Evolutionary conservation across 35 echinoderm and acorn worm species (phyloP), one percentile per base, ranked within the genome.

Genomic region (Ophioderma brevispina): DNA sequence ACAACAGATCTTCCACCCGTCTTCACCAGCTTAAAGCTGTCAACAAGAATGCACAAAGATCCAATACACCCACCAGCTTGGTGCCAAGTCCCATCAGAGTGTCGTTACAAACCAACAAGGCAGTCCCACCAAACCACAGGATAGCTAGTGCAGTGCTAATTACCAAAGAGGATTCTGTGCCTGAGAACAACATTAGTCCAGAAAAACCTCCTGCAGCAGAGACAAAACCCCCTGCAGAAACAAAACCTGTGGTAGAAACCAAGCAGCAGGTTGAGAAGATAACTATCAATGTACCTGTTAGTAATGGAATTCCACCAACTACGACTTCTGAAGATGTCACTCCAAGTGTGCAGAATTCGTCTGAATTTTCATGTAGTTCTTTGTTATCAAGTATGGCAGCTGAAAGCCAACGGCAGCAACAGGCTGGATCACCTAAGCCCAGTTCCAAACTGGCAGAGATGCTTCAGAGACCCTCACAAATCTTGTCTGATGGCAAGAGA

Each of bases 341-440:
- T 36, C 1, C 49, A 52, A 55, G 31, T 32, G 52, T 84, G 36
- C 36, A 76, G n/a, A 70, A 25, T 70, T 32, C 38, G 4, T 11
- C 88, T 17, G 75, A 90, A 33, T 94, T 86, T 81, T 81, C 92
- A 19, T 98, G 92, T 36, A 98, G 96, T 88, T 78, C 87, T 8
- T 75, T 98, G 11, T 78, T 98, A 37, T 94, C 96, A 2, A 91
- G 88, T 40, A 98, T 98, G 85, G 96, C 96, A 30, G 81, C 86
- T 38, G 96, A 87, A 81, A 98, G 92, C 50, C 96, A 98, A 64
- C 87, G 92, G 17, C 77, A 90, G 55, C 88, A 91, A 76, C 87
- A 75, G 19, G 81, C 81, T 33, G 81, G 76, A 55, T 87, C 56
- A 13, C 19, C 92, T 40, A 89, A 78, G 33, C 39, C 81, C 10